A percentile compares a stretch with the other conserved stretches of the same genome.
Evolutionary conservation across 2,797 vertebrate genomes (phyloP).

Genomic region (Gallinago solitaria): DNA sequence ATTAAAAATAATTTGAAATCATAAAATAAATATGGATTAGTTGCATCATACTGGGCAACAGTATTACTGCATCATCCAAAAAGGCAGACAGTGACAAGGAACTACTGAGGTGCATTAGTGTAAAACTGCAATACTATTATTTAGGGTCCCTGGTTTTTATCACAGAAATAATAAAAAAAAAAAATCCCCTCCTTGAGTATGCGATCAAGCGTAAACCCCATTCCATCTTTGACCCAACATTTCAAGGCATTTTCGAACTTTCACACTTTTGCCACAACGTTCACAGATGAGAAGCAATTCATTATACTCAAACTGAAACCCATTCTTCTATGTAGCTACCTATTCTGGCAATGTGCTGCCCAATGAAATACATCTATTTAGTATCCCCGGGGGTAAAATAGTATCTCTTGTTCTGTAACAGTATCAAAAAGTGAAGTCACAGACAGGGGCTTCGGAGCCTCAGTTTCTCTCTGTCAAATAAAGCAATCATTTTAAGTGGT

Average conservation of each 20-base stretch:
- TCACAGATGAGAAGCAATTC: not conserved
- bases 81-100: not conserved
- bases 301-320: not conserved
- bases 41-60: not conserved
- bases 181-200: not conserved
- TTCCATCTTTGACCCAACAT: not conserved
- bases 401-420: not conserved
- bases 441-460: not conserved
- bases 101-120: not conserved
- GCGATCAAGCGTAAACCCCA: not conserved
- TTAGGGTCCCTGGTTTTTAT: not conserved
- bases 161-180: not conserved
- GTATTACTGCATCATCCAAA: not conserved
- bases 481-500: not conserved
- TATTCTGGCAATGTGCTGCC: not conserved
- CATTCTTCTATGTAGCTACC: fast-evolving
- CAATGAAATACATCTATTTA: not conserved
- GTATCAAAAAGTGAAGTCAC: not conserved
- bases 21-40: not conserved
- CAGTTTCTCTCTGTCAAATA: not conserved
- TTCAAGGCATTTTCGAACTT: constrained; percentile 11
- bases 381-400: not conserved
- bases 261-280: not conserved
- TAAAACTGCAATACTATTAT: not conserved
- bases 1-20: not conserved